phyloP scores from a whole-genome alignment of 2,113 vertebrate genomes.

The Gopherus flavomarginatus region DNA sequence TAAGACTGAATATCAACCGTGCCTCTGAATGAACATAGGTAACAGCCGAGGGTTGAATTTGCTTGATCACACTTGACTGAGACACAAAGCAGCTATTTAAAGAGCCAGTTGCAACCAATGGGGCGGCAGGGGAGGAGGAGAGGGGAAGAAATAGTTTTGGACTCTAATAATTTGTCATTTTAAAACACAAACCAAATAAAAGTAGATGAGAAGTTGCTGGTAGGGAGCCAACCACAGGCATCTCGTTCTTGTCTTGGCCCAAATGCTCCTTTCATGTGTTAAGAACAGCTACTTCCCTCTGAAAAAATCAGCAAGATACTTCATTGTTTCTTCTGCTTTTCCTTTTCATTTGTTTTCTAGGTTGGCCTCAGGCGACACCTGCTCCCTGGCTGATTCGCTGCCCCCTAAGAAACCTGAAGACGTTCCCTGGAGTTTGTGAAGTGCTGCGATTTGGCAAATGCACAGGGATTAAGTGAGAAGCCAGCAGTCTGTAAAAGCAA shows the following conservation, averaged over 20 bases:
- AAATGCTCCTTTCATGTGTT: fast-evolving
- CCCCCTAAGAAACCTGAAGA: neutral
- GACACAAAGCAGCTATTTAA: neutral
- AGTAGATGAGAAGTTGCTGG: neutral
- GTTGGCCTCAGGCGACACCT: neutral
- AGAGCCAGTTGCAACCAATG: neutral
- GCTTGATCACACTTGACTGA: neutral
- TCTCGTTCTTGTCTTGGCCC: fast-evolving
- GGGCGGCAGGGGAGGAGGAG: fast-evolving
- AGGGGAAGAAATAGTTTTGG: neutral
- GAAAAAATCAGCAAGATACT: neutral
- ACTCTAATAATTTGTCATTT: neutral
- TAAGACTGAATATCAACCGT: fast-evolving
- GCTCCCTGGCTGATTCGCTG: neutral
- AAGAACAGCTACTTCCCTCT: neutral
- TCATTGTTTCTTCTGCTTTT: neutral
- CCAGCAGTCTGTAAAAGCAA: neutral
- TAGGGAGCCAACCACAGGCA: neutral
- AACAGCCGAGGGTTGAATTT: neutral
- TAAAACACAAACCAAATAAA: neutral
- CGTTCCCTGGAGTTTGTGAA: fast-evolving
- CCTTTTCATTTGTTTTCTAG: fast-evolving
- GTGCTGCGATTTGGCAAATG: neutral
- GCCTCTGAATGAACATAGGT: neutral
- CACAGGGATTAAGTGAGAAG: neutral